phyloP scores from a whole-genome alignment of 1,140 invertebrate species.

The Asobara japonica region DNA sequence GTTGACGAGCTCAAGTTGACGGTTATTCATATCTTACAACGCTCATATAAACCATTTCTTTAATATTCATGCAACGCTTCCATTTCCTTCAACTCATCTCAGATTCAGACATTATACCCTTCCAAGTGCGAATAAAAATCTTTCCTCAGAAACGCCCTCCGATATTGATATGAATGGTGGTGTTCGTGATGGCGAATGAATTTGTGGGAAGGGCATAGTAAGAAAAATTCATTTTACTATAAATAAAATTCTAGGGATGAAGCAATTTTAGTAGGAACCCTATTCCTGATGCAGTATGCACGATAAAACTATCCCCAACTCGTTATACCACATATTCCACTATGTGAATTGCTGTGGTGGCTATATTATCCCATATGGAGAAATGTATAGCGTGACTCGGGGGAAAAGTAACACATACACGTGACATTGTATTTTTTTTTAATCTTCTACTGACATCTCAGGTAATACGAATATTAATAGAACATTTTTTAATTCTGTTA shows the following conservation, averaged over 20 bases:
- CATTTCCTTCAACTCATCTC: background rate
- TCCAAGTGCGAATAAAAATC: background rate
- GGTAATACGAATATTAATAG: background rate
- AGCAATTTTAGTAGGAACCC: background rate
- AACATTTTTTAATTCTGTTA: background rate
- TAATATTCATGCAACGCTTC: background rate
- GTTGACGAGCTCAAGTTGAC: background rate
- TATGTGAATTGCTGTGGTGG: background rate
- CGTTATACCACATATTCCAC: background rate
- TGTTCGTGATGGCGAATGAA: background rate
- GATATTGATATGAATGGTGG: background rate
- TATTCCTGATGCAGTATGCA: background rate
- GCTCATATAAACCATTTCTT: too few relatives aligned
- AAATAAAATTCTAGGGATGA: background rate
- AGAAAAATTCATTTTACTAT: background rate
- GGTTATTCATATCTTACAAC: background rate
- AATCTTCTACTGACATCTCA: background rate
- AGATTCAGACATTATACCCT: background rate
- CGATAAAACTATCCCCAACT: constrained; percentile 3
- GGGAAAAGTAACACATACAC: background rate
- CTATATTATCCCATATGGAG: background rate
- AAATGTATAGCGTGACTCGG: background rate
- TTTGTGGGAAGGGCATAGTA: background rate
- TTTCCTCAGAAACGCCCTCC: background rate
- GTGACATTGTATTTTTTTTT: background rate